Evolutionary conservation across 1,140 invertebrate genomes (phyloP).

Genomic region (Sinonovacula constricta): DNA sequence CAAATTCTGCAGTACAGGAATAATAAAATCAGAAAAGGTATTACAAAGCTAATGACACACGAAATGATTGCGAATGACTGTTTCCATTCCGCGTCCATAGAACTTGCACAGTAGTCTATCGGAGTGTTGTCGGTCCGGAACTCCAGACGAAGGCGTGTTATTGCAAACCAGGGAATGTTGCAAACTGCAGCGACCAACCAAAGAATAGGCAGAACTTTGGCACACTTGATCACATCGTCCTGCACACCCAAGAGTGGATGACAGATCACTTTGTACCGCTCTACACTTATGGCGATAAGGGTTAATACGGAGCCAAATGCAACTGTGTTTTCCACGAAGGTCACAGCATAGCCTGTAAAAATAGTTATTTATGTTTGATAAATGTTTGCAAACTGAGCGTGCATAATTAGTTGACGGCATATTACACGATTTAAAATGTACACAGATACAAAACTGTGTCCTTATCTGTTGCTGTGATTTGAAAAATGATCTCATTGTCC

Average conservation of each 20-base stretch:
- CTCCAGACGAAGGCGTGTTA: slow-evolving; percentile 38
- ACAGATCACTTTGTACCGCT: slow-evolving; percentile 96
- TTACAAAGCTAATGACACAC: slow-evolving; percentile 22
- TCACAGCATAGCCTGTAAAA: slow-evolving; percentile 84
- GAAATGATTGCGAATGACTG: slow-evolving; percentile 28
- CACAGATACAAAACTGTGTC: too few relatives aligned
- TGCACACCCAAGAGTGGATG: slow-evolving; percentile 84
- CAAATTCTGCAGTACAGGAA: slow-evolving; percentile 49
- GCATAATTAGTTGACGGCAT: too few relatives aligned
- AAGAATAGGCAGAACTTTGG: slow-evolving; percentile 38
- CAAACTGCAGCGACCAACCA: slow-evolving; percentile 45
- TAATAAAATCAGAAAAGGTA: slow-evolving; percentile 38
- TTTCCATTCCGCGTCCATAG: slow-evolving; percentile 26
- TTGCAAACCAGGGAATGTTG: slow-evolving; percentile 49
- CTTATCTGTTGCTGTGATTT: too few relatives aligned
- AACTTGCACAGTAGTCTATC: slow-evolving; percentile 48
- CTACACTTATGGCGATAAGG: slow-evolving; percentile 91
- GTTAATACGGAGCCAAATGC: slow-evolving; percentile 95
- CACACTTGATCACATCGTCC: slow-evolving; percentile 8
- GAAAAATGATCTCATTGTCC: too few relatives aligned
- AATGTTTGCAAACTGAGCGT: too few relatives aligned
- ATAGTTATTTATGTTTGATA: too few relatives aligned
- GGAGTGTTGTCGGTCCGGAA: slow-evolving; percentile 42
- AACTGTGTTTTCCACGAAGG: slow-evolving; percentile 93
- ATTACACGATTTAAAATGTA: too few relatives aligned